phyloP scores from a whole-genome alignment of 2,888 invertebrate genomes.

The Archips xylosteana region DNA sequence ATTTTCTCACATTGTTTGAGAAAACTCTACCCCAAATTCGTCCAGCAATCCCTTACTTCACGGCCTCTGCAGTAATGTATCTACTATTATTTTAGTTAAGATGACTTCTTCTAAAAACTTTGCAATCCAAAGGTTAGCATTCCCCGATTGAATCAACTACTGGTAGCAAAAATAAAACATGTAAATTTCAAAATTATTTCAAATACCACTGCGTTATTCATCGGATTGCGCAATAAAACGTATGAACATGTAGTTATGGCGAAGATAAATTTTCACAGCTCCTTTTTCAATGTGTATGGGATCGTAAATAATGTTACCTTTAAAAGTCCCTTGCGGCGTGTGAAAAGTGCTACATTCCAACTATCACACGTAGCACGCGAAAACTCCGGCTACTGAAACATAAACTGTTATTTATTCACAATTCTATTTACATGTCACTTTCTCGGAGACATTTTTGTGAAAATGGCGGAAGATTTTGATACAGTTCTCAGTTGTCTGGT shows the following conservation, averaged over 20 bases:
- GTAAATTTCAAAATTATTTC: conserved; percentile 5
- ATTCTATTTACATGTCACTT: too few species aligned
- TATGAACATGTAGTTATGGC: conserved; percentile 7
- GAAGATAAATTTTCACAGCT: not conserved
- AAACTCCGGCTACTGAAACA: not conserved
- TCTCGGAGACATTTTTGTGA: too few species aligned
- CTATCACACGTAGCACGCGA: not conserved
- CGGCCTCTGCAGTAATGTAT: too few species aligned
- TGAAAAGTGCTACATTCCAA: not conserved
- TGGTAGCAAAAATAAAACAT: conserved; percentile 13
- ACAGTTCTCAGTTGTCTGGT: too few species aligned
- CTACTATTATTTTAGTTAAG: too few species aligned
- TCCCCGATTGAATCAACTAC: not conserved
- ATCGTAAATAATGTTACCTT: not conserved
- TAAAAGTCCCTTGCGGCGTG: not conserved
- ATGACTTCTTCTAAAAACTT: not conserved
- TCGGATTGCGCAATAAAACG: conserved; percentile 4
- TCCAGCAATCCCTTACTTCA: too few species aligned
- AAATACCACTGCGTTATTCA: conserved; percentile 17
- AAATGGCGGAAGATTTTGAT: too few species aligned
- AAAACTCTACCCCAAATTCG: too few species aligned
- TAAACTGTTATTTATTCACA: not conserved
- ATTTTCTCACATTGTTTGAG: too few species aligned
- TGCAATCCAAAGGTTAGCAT: not conserved
- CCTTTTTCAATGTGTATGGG: conserved; percentile 17